Percentiles rank a stretch among this genome's conserved stretches.
These are phyloP conservation scores for Sylvilagus floridanus DNA, from an alignment of 2,797 vertebrate species.

Conservation along the genomic window DNA sequence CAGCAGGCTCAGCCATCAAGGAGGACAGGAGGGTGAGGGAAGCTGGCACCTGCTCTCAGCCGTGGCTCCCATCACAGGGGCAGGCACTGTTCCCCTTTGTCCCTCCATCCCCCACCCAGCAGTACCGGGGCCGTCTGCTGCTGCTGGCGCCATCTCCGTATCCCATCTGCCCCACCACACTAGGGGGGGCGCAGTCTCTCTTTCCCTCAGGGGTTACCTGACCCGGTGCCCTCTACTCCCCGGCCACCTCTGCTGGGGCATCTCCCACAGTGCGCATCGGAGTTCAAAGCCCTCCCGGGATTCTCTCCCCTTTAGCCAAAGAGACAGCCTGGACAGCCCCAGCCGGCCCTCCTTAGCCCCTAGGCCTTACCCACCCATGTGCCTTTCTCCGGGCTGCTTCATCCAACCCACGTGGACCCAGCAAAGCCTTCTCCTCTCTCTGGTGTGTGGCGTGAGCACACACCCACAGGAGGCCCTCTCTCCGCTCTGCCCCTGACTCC, in stretches of 20 bases:
- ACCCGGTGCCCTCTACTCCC: background rate
- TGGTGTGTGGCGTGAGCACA: too few species aligned
- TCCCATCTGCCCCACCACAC: background rate
- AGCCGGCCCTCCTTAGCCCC: too few species aligned
- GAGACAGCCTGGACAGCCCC: background rate
- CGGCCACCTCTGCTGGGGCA: background rate
- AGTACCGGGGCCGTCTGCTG: background rate
- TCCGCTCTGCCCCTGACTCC: background rate
- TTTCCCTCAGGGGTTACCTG: background rate
- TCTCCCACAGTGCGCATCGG: too few species aligned
- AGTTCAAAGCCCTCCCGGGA: background rate
- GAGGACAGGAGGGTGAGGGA: background rate
- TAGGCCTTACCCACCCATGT: background rate
- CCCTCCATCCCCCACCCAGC: too few species aligned
- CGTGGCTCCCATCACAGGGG: too few species aligned
- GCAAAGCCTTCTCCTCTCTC: background rate
- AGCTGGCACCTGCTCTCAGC: background rate
- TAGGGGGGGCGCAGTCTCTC: background rate
- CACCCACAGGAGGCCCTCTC: too few species aligned
- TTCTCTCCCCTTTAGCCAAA: background rate
- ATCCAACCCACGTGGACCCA: background rate
- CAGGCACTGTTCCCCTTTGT: background rate
- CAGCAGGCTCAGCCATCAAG: background rate
- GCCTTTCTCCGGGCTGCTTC: background rate
- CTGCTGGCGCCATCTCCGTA: background rate